Conservation (phyloP, 2,113 vertebrate genomes). For the Phylloscopus whistleri region DNA sequence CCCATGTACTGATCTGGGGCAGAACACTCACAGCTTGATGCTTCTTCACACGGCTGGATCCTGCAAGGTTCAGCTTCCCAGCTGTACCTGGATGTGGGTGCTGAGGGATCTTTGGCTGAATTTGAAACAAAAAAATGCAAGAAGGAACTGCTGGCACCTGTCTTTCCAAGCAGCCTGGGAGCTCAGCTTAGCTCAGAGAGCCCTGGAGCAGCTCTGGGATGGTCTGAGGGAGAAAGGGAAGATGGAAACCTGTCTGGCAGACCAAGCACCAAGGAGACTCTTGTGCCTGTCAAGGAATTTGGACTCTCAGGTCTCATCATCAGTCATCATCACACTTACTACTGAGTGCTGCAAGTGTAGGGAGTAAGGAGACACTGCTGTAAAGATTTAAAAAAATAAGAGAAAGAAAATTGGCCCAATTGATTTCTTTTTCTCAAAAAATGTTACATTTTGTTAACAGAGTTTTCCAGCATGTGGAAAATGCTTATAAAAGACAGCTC, state of each 20-base stretch:
- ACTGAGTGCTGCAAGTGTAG: background rate
- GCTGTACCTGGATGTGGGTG: background rate
- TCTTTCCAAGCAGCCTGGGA: background rate
- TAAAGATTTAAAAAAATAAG: background rate
- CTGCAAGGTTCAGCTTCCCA: background rate
- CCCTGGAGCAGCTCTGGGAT: background rate
- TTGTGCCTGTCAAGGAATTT: background rate
- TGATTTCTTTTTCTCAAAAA: background rate
- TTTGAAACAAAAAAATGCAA: background rate
- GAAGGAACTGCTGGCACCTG: background rate
- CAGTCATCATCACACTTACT: background rate
- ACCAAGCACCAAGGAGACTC: background rate
- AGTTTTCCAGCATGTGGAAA: background rate
- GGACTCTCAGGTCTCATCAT: background rate
- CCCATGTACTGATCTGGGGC: background rate
- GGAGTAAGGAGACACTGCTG: background rate
- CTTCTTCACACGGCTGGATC: background rate
- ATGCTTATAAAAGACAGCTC: background rate
- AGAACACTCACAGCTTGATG: background rate
- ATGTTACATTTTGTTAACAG: background rate
- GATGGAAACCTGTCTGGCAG: background rate
- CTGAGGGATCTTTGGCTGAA: background rate
- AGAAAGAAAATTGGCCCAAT: background rate
- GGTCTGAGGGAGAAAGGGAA: background rate
- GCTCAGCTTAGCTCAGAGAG: background rate